Evolutionary conservation across 2,113 vertebrate genomes (phyloP).

Genomic region (Paramormyrops kingsleyae): DNA sequence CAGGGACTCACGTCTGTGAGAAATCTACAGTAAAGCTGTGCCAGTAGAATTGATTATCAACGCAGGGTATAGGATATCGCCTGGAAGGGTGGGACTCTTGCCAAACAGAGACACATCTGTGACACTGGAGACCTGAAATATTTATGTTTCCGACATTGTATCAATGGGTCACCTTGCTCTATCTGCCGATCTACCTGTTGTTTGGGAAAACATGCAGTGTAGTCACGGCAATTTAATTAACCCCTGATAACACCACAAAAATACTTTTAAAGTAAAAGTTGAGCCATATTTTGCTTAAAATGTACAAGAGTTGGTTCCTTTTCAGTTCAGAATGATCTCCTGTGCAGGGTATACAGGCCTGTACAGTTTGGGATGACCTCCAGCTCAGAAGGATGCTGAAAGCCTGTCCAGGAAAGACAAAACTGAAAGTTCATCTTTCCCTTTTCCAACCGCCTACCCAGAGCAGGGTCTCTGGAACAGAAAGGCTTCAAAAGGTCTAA

Average conservation of each 20-base stretch:
- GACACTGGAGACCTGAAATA: slow-evolving; percentile 41
- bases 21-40: slow-evolving; percentile 24
- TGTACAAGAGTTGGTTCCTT: not conserved
- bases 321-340: not conserved
- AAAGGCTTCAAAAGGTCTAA: not conserved
- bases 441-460: not conserved
- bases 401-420: not conserved
- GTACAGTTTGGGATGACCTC: not conserved
- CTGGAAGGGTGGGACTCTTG: slow-evolving; percentile 26
- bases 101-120: slow-evolving; percentile 16
- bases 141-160: slow-evolving; percentile 40
- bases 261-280: not conserved
- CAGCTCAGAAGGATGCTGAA: not conserved
- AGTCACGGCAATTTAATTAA: not conserved
- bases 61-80: slow-evolving; percentile 32
- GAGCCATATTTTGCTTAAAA: not conserved
- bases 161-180: slow-evolving; percentile 39
- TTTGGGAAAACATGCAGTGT: slow-evolving; percentile 36
- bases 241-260: not conserved
- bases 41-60: slow-evolving; percentile 35
- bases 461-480: not conserved
- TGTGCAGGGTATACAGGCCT: not conserved
- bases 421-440: not conserved
- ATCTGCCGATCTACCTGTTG: slow-evolving; percentile 33
- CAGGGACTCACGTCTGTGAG: slow-evolving; percentile 27